Evolutionary conservation across 2,888 invertebrate genomes (phyloP).

Genomic region (Sarcophaga carnaria): DNA sequence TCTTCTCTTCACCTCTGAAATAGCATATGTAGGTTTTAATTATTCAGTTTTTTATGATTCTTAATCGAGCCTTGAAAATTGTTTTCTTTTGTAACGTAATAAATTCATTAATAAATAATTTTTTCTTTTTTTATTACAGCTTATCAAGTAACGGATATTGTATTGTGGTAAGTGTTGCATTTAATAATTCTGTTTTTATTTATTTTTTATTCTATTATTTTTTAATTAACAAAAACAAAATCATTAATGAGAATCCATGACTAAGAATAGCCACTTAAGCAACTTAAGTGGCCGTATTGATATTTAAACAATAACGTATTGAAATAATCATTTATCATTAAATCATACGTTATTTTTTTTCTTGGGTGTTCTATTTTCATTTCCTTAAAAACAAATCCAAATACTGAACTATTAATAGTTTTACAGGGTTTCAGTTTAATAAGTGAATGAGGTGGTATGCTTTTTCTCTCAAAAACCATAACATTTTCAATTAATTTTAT

Average conservation of each 20-base stretch:
- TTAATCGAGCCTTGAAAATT: background rate
- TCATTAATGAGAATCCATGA: constrained; percentile 3
- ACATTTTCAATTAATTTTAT: constrained; percentile 68
- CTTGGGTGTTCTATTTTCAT: background rate
- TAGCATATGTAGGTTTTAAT: too few species aligned
- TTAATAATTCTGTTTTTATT: background rate
- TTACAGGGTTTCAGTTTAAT: constrained; percentile 26
- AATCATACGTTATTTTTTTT: background rate
- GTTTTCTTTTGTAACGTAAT: background rate
- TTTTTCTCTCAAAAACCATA: constrained; percentile 33
- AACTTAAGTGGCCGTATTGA: constrained; percentile 60
- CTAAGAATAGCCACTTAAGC: constrained; percentile 43
- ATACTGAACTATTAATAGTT: constrained; percentile 60
- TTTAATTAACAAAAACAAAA: constrained; percentile 46
- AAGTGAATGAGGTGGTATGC: constrained; percentile 19
- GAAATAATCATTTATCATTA: constrained; percentile 63
- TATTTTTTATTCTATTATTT: constrained; percentile 24
- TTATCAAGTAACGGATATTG: constrained; percentile 43
- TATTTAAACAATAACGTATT: constrained; percentile 18
- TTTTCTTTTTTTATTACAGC: background rate
- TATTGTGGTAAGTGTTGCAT: constrained; percentile 53
- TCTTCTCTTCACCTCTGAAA: too few species aligned
- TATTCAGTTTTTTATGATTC: too few species aligned
- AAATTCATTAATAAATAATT: background rate
- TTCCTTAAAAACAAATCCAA: constrained; percentile 27